These are phyloP conservation scores for Temnothorax nylanderi DNA, from an alignment of 1,140 invertebrate species.

Conservation along the genomic window DNA sequence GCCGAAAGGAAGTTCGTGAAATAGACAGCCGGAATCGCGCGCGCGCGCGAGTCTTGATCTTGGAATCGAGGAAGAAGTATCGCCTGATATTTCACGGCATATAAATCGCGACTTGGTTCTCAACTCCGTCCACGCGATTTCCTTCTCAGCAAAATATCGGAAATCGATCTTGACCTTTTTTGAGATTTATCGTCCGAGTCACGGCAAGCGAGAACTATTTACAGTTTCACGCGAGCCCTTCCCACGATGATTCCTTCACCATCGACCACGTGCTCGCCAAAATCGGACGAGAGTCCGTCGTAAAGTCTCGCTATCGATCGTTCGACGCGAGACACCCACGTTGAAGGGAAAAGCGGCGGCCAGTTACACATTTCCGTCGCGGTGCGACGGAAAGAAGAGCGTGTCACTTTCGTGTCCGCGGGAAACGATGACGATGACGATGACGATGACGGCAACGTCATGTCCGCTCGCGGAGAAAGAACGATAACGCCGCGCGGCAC, in stretches of 20 bases:
- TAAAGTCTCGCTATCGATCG: conserved; percentile 18
- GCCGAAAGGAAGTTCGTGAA: neutral
- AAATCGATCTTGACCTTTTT: conserved; percentile 50
- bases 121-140: neutral
- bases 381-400: conserved; percentile 4
- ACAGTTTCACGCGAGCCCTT: neutral
- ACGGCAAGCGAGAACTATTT: neutral
- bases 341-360: neutral
- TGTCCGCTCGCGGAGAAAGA: neutral
- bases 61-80: neutral
- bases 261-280: neutral
- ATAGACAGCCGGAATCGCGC: neutral
- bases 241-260: neutral
- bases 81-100: conserved; percentile 20
- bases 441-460: neutral
- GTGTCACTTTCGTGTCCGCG: neutral
- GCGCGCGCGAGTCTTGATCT: neutral
- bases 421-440: neutral
- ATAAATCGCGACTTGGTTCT: conserved; percentile 8
- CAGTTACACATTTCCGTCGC: neutral
- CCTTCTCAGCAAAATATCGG: conserved; percentile 15
- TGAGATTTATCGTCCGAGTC: conserved; percentile 27
- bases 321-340: conserved; percentile 19
- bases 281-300: neutral
- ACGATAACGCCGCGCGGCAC: conserved; percentile 41